A percentile compares a stretch with the other conserved stretches of the same genome.
Evolutionary conservation across 2,888 invertebrate species (phyloP).

Genomic region (Allacma fusca): DNA sequence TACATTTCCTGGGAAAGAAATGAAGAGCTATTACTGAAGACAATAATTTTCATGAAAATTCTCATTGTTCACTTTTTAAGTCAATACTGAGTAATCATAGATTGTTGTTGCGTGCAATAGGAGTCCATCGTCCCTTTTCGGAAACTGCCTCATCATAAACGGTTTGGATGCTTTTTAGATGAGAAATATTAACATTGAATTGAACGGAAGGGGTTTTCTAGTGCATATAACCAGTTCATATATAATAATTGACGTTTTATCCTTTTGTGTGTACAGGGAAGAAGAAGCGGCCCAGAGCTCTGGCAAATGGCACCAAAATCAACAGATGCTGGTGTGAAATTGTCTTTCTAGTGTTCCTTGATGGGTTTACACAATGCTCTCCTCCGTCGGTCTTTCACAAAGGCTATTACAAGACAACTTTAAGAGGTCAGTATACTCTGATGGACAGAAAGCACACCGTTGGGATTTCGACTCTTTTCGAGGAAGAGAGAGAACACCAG

Average conservation of each 20-base stretch:
- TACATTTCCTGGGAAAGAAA: neutral
- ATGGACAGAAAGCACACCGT: neutral
- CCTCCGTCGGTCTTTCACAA: constrained; percentile 12
- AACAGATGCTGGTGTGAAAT: constrained; percentile 31
- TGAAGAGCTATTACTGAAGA: neutral
- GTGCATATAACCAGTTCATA: neutral
- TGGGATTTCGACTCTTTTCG: neutral
- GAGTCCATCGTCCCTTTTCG: neutral
- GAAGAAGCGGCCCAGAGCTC: neutral
- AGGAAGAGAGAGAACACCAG: constrained; percentile 7
- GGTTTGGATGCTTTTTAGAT: neutral
- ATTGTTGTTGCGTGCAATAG: neutral
- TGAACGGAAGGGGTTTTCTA: constrained; percentile 3
- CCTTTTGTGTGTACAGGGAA: neutral
- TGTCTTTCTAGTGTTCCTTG: constrained; percentile 16
- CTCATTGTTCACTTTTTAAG: neutral
- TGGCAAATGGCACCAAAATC: constrained; percentile 22
- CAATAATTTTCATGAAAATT: neutral
- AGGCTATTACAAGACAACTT: neutral
- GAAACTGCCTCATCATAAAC: neutral
- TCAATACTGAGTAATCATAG: neutral
- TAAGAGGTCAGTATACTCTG: constrained; percentile 38
- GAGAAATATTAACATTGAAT: neutral
- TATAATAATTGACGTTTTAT: neutral
- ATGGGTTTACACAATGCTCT: constrained; percentile 2